Base-by-base conservation (phyloP, 2,888 invertebrate genomes). In the Drosophila longiperda region DNA sequence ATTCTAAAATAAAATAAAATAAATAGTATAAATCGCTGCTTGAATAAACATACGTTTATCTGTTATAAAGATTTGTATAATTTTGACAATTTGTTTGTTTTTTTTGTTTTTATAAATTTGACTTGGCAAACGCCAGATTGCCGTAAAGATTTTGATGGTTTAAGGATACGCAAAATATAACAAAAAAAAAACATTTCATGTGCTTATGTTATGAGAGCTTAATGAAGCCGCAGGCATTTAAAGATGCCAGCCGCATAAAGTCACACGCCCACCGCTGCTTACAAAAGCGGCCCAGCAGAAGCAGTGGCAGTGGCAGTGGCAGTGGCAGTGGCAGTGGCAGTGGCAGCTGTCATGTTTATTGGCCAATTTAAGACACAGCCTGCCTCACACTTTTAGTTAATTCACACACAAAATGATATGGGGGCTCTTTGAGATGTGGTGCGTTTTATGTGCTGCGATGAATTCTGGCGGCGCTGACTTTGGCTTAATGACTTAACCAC, bases 381-480 rank as follows among this genome's bases (percentile, higher is more conserved):
- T 67, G 55, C 54, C 61, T 9, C 64, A 57, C 59, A 62, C 72
- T 36, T 61, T 32, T 20, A 38, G 61, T 3, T 48, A 66, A 66
- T 26, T 26, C 48, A 26, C 66, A 33, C 48, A 48, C 55, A 34
- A 55, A 57, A 69, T 36, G 63, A 69, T 66, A 29, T 60, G 50
- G 49, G 49, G 45, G 34, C 74, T 66, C 74, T 78, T 61, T 59
- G 63, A 59, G 57, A 60, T 82, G 84, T 77, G 88, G 88, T 85
- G 90, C 88, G 90, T 85, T 85, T 89, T 87, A 89, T 85, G 85
- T 88, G 83, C 83, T 90, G 86, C 84, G 86, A 89, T 85, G 90
- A 85, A 89, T 85, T 85, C 78, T 75, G 83, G 59, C 73, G 77
- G 65, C 80, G 73, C 83, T 74, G 71, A 65, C 83, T 82, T 75